Base-by-base conservation (phyloP, 23 tunicate species). In the Ciona savignyi region DNA sequence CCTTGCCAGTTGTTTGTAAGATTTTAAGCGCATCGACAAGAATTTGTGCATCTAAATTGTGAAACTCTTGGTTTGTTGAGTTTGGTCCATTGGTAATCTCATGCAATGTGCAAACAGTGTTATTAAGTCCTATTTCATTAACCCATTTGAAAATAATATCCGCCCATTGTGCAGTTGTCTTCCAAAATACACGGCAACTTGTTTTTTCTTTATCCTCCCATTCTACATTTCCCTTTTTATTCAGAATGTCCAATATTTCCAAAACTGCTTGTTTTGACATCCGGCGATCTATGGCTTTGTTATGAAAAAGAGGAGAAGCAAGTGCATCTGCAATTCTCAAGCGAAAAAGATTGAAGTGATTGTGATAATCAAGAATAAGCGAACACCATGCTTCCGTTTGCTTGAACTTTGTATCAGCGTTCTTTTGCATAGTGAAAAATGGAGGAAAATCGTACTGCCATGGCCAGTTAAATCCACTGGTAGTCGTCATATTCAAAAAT, bases 381-480 rank as follows among this genome's bases (percentile, higher is more conserved):
- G 80, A 27, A 35, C 97, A 80, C 97, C 97, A 91, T 3, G 83
- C 88, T 20, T 91, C 97, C 35, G 84, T 76, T 71, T 91, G 97
- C 65, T 91, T 91, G 4, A 78, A 49, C 72, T 77, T 91, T 1
- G 97, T 91, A 77, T 91, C 97, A 32, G 76, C 78, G 72, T 91
- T 91, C 25, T 60, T 61, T 66, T 91, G 97, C 34, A 91, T 67
- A 11, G 97, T 91, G 71, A 91, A 91, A 71, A 91, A 91, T 29
- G 97, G 97, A 27, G 97, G 91, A 62, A 91, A 91, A 51, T 84
- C 84, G 67, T 91, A 85, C 60, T 91, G 97, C 97, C 97, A 91
- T 25, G 97, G 97, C 93, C 93, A 91, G 9, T 80, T 65, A 68
- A 91, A 91, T 11, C 15, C 15, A 15, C 56, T 42, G 9, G 56